Base-by-base conservation (phyloP, 35 echinoderm and acorn worm species). In the Amphiura filiformis region DNA sequence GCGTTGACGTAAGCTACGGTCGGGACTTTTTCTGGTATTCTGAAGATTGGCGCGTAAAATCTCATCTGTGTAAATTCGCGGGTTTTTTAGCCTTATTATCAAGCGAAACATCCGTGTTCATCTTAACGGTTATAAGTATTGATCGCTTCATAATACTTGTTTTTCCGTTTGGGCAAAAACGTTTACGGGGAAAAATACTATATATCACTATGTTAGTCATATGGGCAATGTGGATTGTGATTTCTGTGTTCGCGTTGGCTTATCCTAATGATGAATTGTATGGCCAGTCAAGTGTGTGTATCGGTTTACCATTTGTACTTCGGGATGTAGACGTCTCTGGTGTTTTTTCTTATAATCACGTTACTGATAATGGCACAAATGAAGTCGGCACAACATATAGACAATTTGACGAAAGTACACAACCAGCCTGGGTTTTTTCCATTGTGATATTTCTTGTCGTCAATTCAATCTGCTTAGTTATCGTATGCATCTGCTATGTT, bases 281-380 rank as follows among this genome's bases (percentile, higher is more conserved):
- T 35, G 92, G 87, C 38, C 77, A 82, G 30, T 85, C 92, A 13
- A 86, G 83, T 47, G 92, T 93, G 47, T 93, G 92, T 65, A 82
- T 93, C 22, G 87, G 87, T 13, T 57, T 93, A 44, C 92, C 87
- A 13, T 38, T 93, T 20, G 81, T 87, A 23, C 35, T 56, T 28
- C 15, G 61, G 2, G 7, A 70, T 70, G 26, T 11, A n/a, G 64
- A 85, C 36, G 79, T 17, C 31, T 87, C 81, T 33, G 31, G 79
- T 34, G 26, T 31, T 78, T 0, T 2, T 31, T 83, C 52, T 33
- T 49, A 39, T 23, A 34, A 56, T 32, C 18, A 47, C n/a, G n/a
- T n/a, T 0, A 47, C 41, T 47, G 28, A 49, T 5, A 47, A 47
- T 31, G 23, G 26, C 13, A 37, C 44, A 34, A 36, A 65, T 56